Percentiles rank a stretch among this genome's conserved stretches.
These are phyloP conservation scores for Sepiola atlantica DNA, from an alignment of 2,888 invertebrate genomes.

Conservation along the genomic window DNA sequence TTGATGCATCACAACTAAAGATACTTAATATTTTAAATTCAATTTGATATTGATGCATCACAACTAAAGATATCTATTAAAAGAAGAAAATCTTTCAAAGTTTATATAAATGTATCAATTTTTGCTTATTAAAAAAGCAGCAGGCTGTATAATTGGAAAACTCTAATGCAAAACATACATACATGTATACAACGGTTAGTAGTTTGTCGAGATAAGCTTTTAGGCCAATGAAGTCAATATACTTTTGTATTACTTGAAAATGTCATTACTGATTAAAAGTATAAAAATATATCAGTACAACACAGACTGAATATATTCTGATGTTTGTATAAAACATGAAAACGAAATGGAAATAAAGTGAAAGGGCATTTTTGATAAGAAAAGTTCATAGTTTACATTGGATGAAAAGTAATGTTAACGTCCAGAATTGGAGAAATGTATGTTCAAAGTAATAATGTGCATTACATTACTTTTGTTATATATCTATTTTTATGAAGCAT, in stretches of 20 bases:
- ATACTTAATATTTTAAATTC: too few species aligned
- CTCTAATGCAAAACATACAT: not conserved
- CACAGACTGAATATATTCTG: not conserved
- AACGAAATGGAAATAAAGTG: too few species aligned
- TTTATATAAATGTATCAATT: not conserved
- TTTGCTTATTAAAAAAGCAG: not conserved
- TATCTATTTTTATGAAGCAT: too few species aligned
- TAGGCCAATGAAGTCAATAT: not conserved
- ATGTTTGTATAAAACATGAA: not conserved
- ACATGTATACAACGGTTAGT: not conserved
- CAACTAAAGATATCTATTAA: too few species aligned
- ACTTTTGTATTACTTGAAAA: not conserved
- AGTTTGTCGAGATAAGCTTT: too few species aligned
- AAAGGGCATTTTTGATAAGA: too few species aligned
- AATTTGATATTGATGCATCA: too few species aligned
- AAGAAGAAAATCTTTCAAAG: not conserved
- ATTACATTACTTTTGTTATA: too few species aligned
- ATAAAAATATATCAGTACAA: not conserved
- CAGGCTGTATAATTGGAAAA: not conserved
- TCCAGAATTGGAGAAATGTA: too few species aligned
- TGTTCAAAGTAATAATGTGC: too few species aligned
- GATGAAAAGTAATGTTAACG: not conserved
- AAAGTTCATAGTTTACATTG: not conserved
- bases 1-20: too few species aligned
- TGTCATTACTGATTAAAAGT: not conserved